Conservation (phyloP, 2,113 vertebrate species). For the Paratilapia polleni region DNA sequence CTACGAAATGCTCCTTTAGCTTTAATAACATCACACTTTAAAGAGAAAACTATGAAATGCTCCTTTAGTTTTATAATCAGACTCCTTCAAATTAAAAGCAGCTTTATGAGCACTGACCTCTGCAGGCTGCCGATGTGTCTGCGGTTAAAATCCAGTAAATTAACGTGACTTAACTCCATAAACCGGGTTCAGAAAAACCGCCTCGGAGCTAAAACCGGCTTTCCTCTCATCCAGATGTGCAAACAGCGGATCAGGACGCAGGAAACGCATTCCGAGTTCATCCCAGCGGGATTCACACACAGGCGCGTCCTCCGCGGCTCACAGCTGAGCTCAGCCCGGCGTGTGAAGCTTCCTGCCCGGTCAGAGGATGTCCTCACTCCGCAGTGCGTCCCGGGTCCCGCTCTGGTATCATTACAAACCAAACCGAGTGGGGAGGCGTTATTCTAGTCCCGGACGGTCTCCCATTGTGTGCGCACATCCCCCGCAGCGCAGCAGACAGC, state of each 20-base stretch:
- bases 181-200: background rate
- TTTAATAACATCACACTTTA: no score
- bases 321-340: background rate
- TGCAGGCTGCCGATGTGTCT: background rate
- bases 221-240: slow-evolving; percentile 53
- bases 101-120: background rate
- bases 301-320: background rate
- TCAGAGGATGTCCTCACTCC: background rate
- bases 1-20: background rate
- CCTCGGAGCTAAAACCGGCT: background rate
- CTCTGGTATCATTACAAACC: background rate
- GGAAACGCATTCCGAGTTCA: slow-evolving; percentile 48
- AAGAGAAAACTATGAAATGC: background rate
- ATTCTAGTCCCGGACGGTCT: slow-evolving; percentile 36
- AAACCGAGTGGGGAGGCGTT: background rate
- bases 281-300: slow-evolving; percentile 34
- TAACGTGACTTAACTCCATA: background rate
- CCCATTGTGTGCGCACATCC: slow-evolving; percentile 69
- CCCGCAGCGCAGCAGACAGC: slow-evolving; percentile 32
- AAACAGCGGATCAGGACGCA: slow-evolving; percentile 23
- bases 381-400: background rate
- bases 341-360: background rate
- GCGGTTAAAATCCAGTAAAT: background rate
- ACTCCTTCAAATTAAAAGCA: no score
- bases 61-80: background rate